A percentile compares a stretch with the other conserved stretches of the same genome.
phyloP scores from a whole-genome alignment of 2,888 invertebrate species.

The Diachrysia chrysitis region DNA sequence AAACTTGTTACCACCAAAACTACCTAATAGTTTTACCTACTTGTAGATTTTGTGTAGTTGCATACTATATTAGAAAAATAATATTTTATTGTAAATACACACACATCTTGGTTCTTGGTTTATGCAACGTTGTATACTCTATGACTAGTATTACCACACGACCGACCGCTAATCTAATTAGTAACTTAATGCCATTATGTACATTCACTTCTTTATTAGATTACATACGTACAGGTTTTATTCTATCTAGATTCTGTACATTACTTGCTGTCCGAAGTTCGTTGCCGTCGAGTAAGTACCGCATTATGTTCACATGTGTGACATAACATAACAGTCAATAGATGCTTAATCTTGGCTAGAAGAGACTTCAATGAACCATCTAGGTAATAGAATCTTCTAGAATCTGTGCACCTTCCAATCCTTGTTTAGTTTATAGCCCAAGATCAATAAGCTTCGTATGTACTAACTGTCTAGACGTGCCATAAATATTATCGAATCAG shows the following conservation, averaged over 20 bases:
- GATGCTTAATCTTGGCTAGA: neutral
- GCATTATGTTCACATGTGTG: neutral
- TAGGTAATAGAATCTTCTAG: neutral
- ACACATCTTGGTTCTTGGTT: neutral
- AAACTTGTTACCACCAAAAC: no score
- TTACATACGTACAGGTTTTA: neutral
- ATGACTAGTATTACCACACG: neutral
- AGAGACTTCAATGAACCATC: neutral
- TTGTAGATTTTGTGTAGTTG: no score
- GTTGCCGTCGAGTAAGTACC: neutral
- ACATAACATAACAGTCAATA: neutral
- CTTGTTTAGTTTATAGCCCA: neutral
- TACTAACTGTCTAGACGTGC: neutral
- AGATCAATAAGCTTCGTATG: neutral
- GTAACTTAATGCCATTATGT: neutral
- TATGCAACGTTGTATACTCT: neutral
- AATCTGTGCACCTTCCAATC: neutral
- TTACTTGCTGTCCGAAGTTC: neutral
- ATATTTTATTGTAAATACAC: no score
- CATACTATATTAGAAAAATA: no score
- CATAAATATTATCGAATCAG: constrained; percentile 1
- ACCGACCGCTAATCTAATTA: constrained; percentile 1
- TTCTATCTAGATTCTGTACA: neutral
- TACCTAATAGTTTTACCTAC: no score
- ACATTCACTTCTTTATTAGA: constrained; percentile 4